Evolutionary conservation across 2,797 vertebrate genomes (phyloP).

Genomic region (Acanthiza pusilla): DNA sequence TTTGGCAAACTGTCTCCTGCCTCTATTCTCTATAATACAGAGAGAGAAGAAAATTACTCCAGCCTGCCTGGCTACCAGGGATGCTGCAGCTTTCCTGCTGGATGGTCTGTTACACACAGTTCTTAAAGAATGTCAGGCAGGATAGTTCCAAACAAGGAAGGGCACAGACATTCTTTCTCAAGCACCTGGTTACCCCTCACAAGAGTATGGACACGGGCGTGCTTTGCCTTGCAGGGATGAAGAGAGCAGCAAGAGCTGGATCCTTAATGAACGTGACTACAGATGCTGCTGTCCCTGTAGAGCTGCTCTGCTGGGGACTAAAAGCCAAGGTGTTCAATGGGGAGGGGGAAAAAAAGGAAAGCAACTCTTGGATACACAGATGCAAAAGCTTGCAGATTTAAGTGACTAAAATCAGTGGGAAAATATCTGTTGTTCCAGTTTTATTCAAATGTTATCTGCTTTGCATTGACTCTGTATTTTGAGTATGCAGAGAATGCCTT

Average conservation of each 20-base stretch:
- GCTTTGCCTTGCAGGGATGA: background rate
- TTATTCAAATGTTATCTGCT: background rate
- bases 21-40: background rate
- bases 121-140: background rate
- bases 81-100: background rate
- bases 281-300: background rate
- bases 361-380: background rate
- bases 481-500: background rate
- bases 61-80: background rate
- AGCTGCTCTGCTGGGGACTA: background rate
- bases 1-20: background rate
- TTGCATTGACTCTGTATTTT: background rate
- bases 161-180: background rate
- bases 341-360: background rate
- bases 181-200: background rate
- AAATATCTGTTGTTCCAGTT: background rate
- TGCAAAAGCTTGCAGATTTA: background rate
- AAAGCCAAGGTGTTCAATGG: background rate
- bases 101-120: background rate
- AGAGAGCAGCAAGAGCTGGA: background rate
- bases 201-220: background rate
- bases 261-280: background rate
- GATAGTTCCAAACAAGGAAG: background rate
- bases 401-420: background rate
- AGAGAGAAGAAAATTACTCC: background rate